These are phyloP conservation scores for Chymomyza fuscimana DNA, from an alignment of 2,888 invertebrate genomes.

Conservation along the genomic window DNA sequence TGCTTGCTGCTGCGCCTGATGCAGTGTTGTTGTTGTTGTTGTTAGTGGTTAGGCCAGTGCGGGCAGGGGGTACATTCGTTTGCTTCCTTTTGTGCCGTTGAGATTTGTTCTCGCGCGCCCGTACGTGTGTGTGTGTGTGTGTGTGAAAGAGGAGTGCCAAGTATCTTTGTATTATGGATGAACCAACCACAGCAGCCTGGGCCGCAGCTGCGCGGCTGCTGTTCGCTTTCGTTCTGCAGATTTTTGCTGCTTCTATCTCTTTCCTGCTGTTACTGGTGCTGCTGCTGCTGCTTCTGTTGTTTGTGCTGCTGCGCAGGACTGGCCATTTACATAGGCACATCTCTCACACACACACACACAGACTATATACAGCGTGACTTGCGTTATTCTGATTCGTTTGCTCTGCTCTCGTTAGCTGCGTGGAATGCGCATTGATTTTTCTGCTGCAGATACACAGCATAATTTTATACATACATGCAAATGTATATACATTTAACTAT, in stretches of 20 bases:
- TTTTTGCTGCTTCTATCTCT: slow-evolving; percentile 54
- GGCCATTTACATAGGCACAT: slow-evolving; percentile 38
- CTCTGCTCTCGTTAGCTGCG: slow-evolving; percentile 42
- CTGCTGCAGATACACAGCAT: slow-evolving; percentile 67
- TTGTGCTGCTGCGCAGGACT: slow-evolving; percentile 71
- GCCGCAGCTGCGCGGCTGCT: slow-evolving; percentile 10
- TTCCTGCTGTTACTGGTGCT: slow-evolving; percentile 53
- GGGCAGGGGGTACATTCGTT: slow-evolving; percentile 25
- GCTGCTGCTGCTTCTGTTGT: slow-evolving; percentile 46
- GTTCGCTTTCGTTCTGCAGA: slow-evolving; percentile 40
- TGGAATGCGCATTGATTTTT: slow-evolving; percentile 64
- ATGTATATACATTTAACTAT: slow-evolving; percentile 1
- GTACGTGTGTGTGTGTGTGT: slow-evolving; percentile 24
- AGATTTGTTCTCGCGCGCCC: slow-evolving; percentile 63
- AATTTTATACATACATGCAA: slow-evolving; percentile 31
- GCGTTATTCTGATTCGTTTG: slow-evolving; percentile 73
- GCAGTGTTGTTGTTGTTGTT: slow-evolving; percentile 6
- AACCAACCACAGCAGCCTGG: slow-evolving; percentile 67
- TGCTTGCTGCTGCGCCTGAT: slow-evolving; percentile 8
- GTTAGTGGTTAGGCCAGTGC: slow-evolving; percentile 17
- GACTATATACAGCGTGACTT: slow-evolving; percentile 54
- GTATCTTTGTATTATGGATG: background rate
- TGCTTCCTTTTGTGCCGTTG: slow-evolving; percentile 42
- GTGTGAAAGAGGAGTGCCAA: background rate
- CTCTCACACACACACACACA: background rate